Percentiles rank a stretch among this genome's conserved stretches.
Evolutionary conservation across 2,888 invertebrate species (phyloP).

Genomic region (Leistus spinibarbis): DNA sequence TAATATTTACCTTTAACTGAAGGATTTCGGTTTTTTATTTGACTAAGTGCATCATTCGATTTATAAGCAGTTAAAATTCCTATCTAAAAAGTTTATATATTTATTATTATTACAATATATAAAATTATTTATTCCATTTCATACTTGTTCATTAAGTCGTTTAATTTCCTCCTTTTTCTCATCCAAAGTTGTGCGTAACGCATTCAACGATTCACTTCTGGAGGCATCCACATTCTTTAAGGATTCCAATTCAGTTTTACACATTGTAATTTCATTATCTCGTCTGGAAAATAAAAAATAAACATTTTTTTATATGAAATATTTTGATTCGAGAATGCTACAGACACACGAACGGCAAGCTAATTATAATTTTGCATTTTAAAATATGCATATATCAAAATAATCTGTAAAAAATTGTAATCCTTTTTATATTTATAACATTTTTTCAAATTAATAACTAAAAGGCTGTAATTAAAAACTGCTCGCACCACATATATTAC

Average conservation of each 20-base stretch:
- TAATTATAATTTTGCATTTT: too few relatives aligned
- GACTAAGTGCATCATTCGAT: background rate
- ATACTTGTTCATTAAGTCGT: conserved; percentile 21
- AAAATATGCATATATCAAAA: too few relatives aligned
- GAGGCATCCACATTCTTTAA: conserved; percentile 25
- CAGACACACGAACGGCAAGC: too few relatives aligned
- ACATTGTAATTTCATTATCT: conserved; percentile 25
- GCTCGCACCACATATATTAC: too few relatives aligned
- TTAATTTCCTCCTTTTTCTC: conserved; percentile 37
- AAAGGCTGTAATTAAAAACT: too few relatives aligned
- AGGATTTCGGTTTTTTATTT: background rate
- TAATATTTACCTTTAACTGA: background rate
- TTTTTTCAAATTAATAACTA: too few relatives aligned
- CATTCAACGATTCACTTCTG: conserved; percentile 19
- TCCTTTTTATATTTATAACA: too few relatives aligned
- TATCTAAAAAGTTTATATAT: background rate
- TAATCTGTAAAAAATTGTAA: too few relatives aligned
- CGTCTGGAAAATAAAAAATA: conserved; percentile 4
- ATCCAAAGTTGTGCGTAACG: conserved; percentile 26
- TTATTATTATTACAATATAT: background rate
- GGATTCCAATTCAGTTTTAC: conserved; percentile 31
- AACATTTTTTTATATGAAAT: background rate
- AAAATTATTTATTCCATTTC: background rate
- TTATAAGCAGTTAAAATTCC: background rate
- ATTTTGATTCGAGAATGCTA: too few relatives aligned